phyloP scores from a whole-genome alignment of 2,797 vertebrate species.

The Lophius americanus region DNA sequence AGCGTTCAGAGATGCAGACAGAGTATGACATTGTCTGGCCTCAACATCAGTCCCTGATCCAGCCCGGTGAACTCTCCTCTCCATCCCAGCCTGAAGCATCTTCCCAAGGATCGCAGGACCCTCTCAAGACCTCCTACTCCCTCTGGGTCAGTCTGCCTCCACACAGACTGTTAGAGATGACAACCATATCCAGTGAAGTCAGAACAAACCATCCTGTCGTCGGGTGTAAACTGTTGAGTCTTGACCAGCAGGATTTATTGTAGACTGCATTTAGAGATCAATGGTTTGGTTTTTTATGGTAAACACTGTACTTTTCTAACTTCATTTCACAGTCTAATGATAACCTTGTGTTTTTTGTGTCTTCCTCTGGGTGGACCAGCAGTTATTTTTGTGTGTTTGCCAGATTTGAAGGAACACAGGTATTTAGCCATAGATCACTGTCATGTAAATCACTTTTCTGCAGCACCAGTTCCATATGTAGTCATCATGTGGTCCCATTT shows the following conservation, averaged over 20 bases:
- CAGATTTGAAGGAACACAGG: no score
- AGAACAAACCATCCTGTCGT: conserved; percentile 8
- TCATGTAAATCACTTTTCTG: no score
- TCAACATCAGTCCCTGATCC: conserved; percentile 65
- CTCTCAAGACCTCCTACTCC: conserved; percentile 71
- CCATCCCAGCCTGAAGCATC: conserved; percentile 74
- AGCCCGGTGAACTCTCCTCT: conserved; percentile 67
- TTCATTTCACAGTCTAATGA: no score
- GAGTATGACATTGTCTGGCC: conserved; percentile 86
- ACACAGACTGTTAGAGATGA: not conserved
- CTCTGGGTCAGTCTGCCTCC: conserved; percentile 86
- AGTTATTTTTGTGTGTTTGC: no score
- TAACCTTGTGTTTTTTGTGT: no score
- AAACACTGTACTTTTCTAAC: not conserved
- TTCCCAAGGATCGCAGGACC: conserved; percentile 72
- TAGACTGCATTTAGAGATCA: conserved; percentile 31
- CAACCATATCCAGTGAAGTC: not conserved
- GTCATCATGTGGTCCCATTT: no score
- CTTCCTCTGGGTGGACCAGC: no score
- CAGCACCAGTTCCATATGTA: no score
- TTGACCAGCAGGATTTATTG: conserved; percentile 14
- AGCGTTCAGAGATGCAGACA: conserved; percentile 81
- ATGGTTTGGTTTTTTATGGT: conserved; percentile 6
- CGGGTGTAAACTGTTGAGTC: conserved; percentile 14
- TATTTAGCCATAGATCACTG: no score